Conservation (phyloP, 2,113 vertebrate genomes). For the Centropus bengalensis region DNA sequence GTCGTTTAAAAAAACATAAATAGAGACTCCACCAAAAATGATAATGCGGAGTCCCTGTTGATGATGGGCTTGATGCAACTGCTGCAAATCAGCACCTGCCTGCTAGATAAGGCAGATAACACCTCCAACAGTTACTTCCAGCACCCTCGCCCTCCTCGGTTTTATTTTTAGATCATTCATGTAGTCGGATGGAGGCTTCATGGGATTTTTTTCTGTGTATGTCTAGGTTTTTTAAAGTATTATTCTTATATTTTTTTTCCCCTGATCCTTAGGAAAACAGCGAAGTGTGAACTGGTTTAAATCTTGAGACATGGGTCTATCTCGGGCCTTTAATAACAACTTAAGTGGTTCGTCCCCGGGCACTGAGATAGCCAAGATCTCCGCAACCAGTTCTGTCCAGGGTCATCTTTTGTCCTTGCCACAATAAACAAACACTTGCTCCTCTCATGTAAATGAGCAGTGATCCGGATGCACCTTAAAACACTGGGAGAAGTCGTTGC, state of each 20-base stretch:
- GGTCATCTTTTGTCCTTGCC: slow-evolving; percentile 38
- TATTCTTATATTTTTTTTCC: background rate
- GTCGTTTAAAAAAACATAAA: slow-evolving; percentile 38
- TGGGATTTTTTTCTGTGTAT: background rate
- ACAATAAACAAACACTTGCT: slow-evolving; percentile 55
- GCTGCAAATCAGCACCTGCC: slow-evolving; percentile 66
- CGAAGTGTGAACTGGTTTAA: background rate
- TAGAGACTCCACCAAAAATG: slow-evolving; percentile 79
- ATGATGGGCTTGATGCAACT: slow-evolving; percentile 55
- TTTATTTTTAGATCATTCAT: slow-evolving; percentile 1
- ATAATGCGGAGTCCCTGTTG: slow-evolving; percentile 75
- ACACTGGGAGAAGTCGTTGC: slow-evolving; percentile 45
- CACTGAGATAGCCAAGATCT: background rate
- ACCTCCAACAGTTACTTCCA: slow-evolving; percentile 31
- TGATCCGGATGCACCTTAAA: slow-evolving; percentile 46
- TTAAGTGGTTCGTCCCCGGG: background rate
- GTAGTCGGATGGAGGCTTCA: background rate
- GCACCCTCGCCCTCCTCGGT: background rate
- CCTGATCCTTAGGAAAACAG: background rate
- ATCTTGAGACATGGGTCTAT: background rate
- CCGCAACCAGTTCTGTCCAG: background rate
- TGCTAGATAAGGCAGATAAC: slow-evolving; percentile 53
- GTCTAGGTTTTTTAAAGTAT: too few species aligned
- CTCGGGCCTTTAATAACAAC: slow-evolving; percentile 27
- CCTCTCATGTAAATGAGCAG: slow-evolving; percentile 50